Percentiles rank a stretch among this genome's conserved stretches.
phyloP scores from a whole-genome alignment of 2,113 vertebrate genomes.

The Tragelaphus scriptus region DNA sequence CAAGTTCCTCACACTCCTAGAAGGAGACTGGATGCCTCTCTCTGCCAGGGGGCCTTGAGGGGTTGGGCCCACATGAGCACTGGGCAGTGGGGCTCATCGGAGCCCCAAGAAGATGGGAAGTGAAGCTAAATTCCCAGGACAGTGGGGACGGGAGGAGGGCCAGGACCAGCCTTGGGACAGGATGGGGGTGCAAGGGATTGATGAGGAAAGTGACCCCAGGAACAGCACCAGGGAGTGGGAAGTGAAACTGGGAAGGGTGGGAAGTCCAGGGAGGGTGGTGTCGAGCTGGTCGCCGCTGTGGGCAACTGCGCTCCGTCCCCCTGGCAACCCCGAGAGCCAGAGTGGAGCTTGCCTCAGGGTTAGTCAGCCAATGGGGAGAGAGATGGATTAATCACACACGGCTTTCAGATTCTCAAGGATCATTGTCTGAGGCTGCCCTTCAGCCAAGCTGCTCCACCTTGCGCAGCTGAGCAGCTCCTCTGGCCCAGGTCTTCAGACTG shows the following conservation, averaged over 20 bases:
- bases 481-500: background rate
- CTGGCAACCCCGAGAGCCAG: background rate
- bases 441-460: background rate
- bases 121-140: background rate
- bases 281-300: background rate
- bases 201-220: background rate
- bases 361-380: background rate
- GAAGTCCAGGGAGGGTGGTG: background rate
- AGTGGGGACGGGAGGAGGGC: too few species aligned
- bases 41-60: background rate
- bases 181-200: background rate
- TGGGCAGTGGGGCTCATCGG: background rate
- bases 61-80: background rate
- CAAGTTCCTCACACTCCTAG: background rate
- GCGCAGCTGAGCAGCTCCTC: background rate
- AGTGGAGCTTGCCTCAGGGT: background rate
- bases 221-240: background rate
- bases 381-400: rapidly evolving
- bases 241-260: background rate
- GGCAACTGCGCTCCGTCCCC: background rate
- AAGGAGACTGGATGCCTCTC: background rate
- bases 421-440: background rate
- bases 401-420: background rate
- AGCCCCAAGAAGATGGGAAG: background rate
- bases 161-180: background rate